Base-by-base conservation (phyloP, 2,797 vertebrate genomes). In the Phyllotis vaccarum region DNA sequence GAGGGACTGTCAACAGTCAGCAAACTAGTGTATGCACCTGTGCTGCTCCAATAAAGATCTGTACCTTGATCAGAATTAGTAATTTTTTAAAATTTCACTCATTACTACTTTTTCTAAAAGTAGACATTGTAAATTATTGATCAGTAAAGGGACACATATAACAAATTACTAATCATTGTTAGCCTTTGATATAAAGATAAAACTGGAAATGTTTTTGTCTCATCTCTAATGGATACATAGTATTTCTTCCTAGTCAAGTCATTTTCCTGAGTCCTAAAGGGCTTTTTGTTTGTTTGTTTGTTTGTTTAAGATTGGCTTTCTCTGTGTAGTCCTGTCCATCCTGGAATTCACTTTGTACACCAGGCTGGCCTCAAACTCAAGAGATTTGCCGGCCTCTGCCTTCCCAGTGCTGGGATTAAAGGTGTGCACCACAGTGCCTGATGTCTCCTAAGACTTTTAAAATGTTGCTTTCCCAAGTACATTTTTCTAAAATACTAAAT, bases 401-500 rank as follows among this genome's bases (percentile, higher is more conserved):
- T n/a, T 6, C 6, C 2, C 2, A 7, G 6, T 68, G 66, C 16
- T 68, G 64, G 31, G 13, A n/a, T 68, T 68, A 68, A 68, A 17
- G 29, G 49, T 10, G 3, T 10, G 7, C 2, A 11, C 74, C 74
- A 19, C 43, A 52, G 52, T 11, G 31, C 46, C 31, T 78, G 34
- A 29, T 16, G 52, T n/a, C 54, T 93, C 62, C n/a, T 72, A 68
- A 43, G 37, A 81, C 54, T 89, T 94, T 66, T 29, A 83, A 70
- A 52, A 58, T 60, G 60, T 83, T 88, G 34, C 68, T 90, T 93
- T 72, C 46, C 31, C 90, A 11, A 17, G 60, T 78, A 56, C 21
- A 56, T 66, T 74, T 79, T n/a, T n/a, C 46, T 87, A 76, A 82
- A 91, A 80, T 89, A 82, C 56, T 46, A 92, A 79, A 83, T 62